Base-by-base conservation (phyloP, 2,113 vertebrate genomes). In the Cochlearius cochlearius region DNA sequence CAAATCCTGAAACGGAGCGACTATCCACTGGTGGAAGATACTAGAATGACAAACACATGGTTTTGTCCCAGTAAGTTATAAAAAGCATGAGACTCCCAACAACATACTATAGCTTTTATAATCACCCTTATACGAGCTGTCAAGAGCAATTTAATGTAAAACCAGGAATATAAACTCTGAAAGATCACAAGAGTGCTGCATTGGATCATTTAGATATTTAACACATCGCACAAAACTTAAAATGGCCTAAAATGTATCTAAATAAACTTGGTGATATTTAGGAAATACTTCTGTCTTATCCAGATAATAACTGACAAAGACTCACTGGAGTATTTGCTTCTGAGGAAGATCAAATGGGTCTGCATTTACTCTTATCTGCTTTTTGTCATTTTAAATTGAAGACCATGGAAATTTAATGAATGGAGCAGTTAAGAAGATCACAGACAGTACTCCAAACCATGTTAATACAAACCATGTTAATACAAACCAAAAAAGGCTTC, bases 11-110 rank as follows among this genome's bases (percentile, higher is more conserved):
- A 55, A 98, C 97, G 27, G 99, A 99, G 34, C 99, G 98, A 96
- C 99, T 99, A 75, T 99, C 99, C 92, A 99, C 99, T 0, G 99
- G 99, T 20, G 99, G 99, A 16, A 99, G 99, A 96, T 99, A 99
- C 99, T 99, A 79, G 80, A 88, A 73, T 29, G 38, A 87, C 15
- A 84, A 76, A 81, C 1, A 86, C 2, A 62, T 45, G 64, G 88
- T 75, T 87, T 89, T 60, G 34, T 60, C 34, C 15, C 13, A 56
- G 7, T 78, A 64, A 41, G 23, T 87, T 69, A 38, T 2, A n/a
- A 63, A 77, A 91, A 30, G 1, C 13, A 18, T 10, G 38, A 63
- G 29, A 81, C 22, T 67, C 17, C 17, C 49, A 91, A 41, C 8
- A 93, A 41, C 7, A 66, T 32, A n/a, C 23, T 41, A 53, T 2